phyloP scores from a whole-genome alignment of 1,140 invertebrate genomes.

The Bombus confusus region DNA sequence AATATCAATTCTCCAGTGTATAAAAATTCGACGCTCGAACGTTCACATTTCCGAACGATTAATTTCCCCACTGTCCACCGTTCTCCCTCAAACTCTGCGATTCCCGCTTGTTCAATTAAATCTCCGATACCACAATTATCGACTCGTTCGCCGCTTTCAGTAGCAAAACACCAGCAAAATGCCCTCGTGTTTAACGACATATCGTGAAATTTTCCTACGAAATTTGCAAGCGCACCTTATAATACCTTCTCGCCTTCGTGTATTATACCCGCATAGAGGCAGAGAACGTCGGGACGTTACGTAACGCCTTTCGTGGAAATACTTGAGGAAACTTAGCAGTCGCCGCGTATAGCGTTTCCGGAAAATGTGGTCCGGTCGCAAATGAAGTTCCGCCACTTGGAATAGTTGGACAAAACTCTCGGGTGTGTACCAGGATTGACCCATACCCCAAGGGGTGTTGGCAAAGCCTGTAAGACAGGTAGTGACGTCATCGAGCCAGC shows the following conservation, averaged over 20 bases:
- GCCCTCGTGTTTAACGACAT: neutral
- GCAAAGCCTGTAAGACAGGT: slow-evolving; percentile 75
- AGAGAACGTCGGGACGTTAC: neutral
- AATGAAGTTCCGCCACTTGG: slow-evolving; percentile 57
- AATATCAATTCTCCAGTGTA: neutral
- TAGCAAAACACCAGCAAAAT: neutral
- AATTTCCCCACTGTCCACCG: neutral
- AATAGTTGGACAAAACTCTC: slow-evolving; percentile 41
- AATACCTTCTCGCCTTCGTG: neutral
- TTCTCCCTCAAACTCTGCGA: neutral
- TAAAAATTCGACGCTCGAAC: neutral
- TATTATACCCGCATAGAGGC: neutral
- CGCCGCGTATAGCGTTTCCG: neutral
- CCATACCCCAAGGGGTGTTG: slow-evolving; percentile 72
- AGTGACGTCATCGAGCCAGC: slow-evolving; percentile 77
- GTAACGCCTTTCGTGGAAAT: neutral
- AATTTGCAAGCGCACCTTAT: neutral
- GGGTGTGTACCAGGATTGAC: slow-evolving; percentile 65
- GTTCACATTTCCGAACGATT: neutral
- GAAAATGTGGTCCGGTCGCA: neutral
- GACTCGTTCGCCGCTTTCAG: neutral
- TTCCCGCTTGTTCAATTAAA: neutral
- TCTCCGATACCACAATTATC: neutral
- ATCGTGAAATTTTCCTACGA: neutral
- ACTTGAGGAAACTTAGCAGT: neutral